Percentiles rank a stretch among this genome's conserved stretches.
Evolutionary conservation across 2,113 vertebrate species (phyloP).

Genomic region (Alligator sinensis): DNA sequence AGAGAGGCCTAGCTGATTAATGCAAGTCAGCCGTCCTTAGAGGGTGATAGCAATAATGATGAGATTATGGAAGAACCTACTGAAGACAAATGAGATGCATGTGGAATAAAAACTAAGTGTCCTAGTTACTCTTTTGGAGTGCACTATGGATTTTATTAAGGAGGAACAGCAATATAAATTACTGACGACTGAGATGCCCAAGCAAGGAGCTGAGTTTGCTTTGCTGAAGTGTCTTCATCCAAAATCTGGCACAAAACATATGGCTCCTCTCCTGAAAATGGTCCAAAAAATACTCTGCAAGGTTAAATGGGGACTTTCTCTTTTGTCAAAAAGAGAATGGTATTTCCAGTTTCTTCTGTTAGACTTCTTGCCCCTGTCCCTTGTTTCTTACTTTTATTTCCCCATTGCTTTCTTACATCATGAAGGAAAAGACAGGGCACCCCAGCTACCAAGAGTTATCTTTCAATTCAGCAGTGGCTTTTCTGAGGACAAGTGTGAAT

Average conservation of each 20-base stretch:
- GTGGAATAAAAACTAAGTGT: slow-evolving; percentile 84
- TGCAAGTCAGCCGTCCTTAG: slow-evolving; percentile 84
- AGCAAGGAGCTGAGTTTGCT: not conserved
- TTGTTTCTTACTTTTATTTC: not conserved
- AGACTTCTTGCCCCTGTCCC: not conserved
- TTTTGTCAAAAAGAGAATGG: not conserved
- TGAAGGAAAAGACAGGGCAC: not conserved
- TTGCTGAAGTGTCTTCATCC: slow-evolving; percentile 31
- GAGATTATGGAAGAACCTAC: slow-evolving; percentile 85
- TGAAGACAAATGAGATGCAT: slow-evolving; percentile 85
- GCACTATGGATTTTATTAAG: slow-evolving; percentile 77
- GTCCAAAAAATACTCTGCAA: slow-evolving; percentile 10
- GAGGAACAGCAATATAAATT: slow-evolving; percentile 71
- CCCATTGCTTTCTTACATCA: not conserved
- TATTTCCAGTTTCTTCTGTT: slow-evolving; percentile 2
- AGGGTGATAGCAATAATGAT: slow-evolving; percentile 85
- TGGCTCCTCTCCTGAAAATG: not conserved
- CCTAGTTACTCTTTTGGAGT: slow-evolving; percentile 82
- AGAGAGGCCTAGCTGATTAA: slow-evolving; percentile 83
- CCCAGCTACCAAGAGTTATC: not conserved
- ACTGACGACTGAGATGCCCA: slow-evolving; percentile 53
- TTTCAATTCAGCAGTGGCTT: not conserved
- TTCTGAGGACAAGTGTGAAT: not conserved
- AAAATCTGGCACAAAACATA: not conserved
- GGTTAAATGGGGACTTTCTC: not conserved